Evolutionary conservation across 1,140 invertebrate species (phyloP).

Genomic region (Aphelenchoides fujianensis): DNA sequence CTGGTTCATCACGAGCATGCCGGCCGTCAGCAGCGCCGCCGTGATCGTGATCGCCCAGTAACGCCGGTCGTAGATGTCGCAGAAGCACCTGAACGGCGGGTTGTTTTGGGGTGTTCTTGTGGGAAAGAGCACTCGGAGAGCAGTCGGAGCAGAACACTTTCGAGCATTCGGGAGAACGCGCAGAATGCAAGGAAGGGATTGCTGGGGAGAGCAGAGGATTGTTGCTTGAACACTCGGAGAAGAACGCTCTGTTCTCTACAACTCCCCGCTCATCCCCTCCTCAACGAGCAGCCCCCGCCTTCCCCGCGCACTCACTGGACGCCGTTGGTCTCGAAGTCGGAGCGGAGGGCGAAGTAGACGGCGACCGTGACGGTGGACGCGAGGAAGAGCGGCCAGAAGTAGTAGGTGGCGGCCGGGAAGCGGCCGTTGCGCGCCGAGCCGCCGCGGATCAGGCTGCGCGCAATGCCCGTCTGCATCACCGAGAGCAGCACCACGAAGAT

Average conservation of each 20-base stretch:
- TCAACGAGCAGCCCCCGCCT: no score
- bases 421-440: not conserved
- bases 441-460: not conserved
- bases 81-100: not conserved
- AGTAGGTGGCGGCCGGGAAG: not conserved
- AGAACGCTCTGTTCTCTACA: no score
- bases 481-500: not conserved
- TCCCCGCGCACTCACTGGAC: conserved; percentile 1
- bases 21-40: not conserved
- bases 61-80: not conserved
- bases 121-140: no score
- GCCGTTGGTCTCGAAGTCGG: not conserved
- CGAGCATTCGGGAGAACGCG: no score
- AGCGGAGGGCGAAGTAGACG: not conserved
- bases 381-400: not conserved
- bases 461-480: not conserved
- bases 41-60: not conserved
- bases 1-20: not conserved
- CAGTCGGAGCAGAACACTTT: no score
- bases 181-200: no score
- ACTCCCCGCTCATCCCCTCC: no score
- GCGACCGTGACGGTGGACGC: not conserved
- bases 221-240: no score
- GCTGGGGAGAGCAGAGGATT: no score
- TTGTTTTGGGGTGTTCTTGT: no score